These are phyloP conservation scores for Mustelus asterias DNA, from an alignment of 2,113 vertebrate genomes.

Conservation along the genomic window DNA sequence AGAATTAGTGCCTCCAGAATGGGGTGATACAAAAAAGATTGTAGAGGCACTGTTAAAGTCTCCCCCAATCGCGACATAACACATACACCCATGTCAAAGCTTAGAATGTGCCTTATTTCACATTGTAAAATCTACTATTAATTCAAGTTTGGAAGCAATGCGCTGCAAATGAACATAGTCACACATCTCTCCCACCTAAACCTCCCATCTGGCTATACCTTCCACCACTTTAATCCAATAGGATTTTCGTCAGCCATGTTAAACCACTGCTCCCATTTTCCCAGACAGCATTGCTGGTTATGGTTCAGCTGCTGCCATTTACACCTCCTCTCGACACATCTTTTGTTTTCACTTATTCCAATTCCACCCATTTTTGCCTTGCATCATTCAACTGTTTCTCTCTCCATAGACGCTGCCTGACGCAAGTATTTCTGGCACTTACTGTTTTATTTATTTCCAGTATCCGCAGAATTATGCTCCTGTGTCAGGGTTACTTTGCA, in stretches of 20 bases:
- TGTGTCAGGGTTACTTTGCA: not conserved
- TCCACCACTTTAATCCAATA: not conserved
- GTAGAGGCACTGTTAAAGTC: not conserved
- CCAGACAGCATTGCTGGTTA: not conserved
- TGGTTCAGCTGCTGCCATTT: not conserved
- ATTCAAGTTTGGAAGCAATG: not conserved
- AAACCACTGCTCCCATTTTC: not conserved
- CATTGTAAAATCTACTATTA: not conserved
- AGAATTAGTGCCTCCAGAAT: not conserved
- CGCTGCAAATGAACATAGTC: not conserved
- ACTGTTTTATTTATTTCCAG: not conserved
- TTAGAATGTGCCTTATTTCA: not conserved
- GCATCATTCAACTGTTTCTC: not conserved
- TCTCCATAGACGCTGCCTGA: not conserved
- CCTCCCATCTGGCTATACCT: not conserved
- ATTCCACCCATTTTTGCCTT: not conserved
- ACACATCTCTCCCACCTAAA: not conserved
- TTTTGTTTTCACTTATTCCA: not conserved
- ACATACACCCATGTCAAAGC: not conserved
- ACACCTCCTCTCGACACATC: not conserved
- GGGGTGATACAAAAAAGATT: not conserved
- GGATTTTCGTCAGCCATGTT: not conserved
- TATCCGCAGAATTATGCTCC: not conserved
- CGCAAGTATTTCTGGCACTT: not conserved
- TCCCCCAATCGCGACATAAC: not conserved